Base-by-base conservation (phyloP, 2,113 vertebrate species). In the Aspidoscelis tigris region DNA sequence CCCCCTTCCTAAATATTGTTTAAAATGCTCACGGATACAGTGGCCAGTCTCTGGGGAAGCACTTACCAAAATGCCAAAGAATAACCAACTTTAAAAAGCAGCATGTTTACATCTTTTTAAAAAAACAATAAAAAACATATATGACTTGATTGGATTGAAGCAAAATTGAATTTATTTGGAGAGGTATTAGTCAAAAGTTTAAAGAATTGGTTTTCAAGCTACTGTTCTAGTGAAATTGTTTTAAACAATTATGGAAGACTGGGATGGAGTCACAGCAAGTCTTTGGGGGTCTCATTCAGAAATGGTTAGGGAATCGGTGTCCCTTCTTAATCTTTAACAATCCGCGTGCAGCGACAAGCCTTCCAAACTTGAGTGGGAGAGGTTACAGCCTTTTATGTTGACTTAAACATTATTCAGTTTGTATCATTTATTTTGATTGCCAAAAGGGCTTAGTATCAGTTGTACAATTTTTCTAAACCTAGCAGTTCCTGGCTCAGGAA, bases 41-140 rank as follows among this genome's bases (percentile, higher is more conserved):
- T 94, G 94, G 93, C 95, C 93, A 86, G 92, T 90, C 88, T 92
- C 86, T 81, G 96, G 93, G 95, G 96, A 95, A 92, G 95, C 92
- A 92, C 88, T 92, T 91, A 93, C 92, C 78, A 92, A 95, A 55
- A 98, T 97, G 98, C 98, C 98, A 99, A 99, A 99, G 98, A 96
- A 96, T 95, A 92, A 95, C 89, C 93, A 90, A 90, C 95, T 90
- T 92, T 96, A 90, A 93, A 92, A 93, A 84, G 55, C 88, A 90
- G 93, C 90, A 93, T 92, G 88, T 85, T 61, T 50, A 87, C 84
- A 86, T 86, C 85, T 70, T 89, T 83, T 89, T 83, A 89, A 74
- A 81, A 84, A 80, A 55, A 69, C n/a, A 70, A 18, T 89, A 88
- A 90, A 88, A 91, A 95, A 86, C 79, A 88, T 83, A 18, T 88